phyloP scores from a whole-genome alignment of 1,140 invertebrate genomes.

The Saxidomus purpurata region DNA sequence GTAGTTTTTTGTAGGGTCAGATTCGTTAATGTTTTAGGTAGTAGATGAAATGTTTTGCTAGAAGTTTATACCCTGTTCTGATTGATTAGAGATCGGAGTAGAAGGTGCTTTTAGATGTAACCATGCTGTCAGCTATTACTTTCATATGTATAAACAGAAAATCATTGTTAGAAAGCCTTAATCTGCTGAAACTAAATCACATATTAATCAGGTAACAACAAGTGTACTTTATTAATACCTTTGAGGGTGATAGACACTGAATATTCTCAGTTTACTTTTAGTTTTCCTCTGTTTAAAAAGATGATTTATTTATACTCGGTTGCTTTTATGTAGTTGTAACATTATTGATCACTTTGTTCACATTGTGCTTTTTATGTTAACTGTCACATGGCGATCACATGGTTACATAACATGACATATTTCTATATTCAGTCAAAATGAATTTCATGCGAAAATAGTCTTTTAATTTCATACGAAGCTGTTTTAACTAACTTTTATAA shows the following conservation, averaged over 20 bases:
- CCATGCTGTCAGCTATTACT: neutral
- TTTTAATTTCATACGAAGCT: too few species aligned
- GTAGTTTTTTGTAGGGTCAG: too few species aligned
- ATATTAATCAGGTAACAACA: neutral
- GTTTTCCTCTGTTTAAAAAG: neutral
- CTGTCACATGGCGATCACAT: constrained; percentile 8
- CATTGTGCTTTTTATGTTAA: constrained; percentile 22
- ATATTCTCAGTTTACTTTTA: neutral
- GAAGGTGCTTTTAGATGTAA: neutral
- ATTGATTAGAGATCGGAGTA: neutral
- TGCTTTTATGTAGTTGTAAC: neutral
- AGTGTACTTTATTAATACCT: neutral
- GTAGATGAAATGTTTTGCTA: too few species aligned
- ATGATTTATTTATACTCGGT: neutral
- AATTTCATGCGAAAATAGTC: too few species aligned
- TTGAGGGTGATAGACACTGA: neutral
- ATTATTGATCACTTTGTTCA: constrained; percentile 9
- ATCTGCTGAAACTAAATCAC: neutral
- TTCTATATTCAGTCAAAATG: too few species aligned
- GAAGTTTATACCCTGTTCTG: too few species aligned
- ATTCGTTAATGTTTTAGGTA: too few species aligned
- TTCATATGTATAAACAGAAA: neutral
- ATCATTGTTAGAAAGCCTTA: neutral
- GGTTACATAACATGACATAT: too few species aligned
- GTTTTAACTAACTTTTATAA: too few species aligned